A percentile compares a stretch with the other conserved stretches of the same genome.
Evolutionary conservation across 37 sponge, comb jelly and placozoan genomes (phyloP).

Genomic region (Tethya wilhelma): DNA sequence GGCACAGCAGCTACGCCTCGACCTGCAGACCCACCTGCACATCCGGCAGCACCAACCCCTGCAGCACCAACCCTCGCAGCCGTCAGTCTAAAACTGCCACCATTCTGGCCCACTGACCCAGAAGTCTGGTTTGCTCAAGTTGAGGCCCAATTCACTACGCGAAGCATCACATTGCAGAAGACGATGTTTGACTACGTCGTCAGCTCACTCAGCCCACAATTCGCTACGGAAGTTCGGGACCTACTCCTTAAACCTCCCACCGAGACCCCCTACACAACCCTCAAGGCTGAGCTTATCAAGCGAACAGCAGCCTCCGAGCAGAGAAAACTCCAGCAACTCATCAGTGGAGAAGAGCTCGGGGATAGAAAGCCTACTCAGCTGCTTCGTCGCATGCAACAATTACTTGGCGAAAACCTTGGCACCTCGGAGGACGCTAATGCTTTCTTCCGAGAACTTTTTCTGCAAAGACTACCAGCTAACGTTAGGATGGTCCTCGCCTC

Average conservation of each 20-base stretch:
- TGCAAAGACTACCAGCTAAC: constrained; percentile 66
- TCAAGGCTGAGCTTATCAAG: constrained; percentile 30
- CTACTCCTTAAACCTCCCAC: constrained; percentile 37
- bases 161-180: no score
- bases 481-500: constrained; percentile 73
- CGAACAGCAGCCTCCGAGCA: constrained; percentile 59
- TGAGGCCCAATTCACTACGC: constrained; percentile 67
- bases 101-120: constrained; percentile 73
- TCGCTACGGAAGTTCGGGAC: constrained; percentile 62
- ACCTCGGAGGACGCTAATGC: neutral
- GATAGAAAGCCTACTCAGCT: constrained; percentile 70
- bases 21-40: neutral
- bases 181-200: constrained; percentile 56
- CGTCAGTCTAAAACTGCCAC: constrained; percentile 55
- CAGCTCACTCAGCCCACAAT: constrained; percentile 41
- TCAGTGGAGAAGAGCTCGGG: constrained; percentile 58
- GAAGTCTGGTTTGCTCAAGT: constrained; percentile 73
- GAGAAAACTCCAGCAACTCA: constrained; percentile 54
- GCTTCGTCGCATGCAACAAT: constrained; percentile 61
- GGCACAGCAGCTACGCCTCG: neutral
- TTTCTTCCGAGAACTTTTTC: constrained; percentile 51
- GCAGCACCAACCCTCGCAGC: constrained; percentile 25
- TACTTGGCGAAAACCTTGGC: constrained; percentile 48
- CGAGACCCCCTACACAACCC: constrained; percentile 42
- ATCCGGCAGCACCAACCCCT: neutral